phyloP scores from a whole-genome alignment of 2,888 invertebrate genomes.

The Thera britannica region DNA sequence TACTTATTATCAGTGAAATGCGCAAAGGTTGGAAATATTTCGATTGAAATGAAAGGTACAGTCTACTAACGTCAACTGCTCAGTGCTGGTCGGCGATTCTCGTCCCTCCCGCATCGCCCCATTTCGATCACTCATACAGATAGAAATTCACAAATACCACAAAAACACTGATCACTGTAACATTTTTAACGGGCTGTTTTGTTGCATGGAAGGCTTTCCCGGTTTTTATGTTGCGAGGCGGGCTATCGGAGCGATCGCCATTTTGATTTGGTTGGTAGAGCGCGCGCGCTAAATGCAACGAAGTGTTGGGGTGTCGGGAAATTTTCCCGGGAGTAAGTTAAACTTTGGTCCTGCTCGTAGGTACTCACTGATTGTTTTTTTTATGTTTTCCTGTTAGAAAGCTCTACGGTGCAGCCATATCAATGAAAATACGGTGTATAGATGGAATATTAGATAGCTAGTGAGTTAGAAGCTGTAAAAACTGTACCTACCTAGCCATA shows the following conservation, averaged over 20 bases:
- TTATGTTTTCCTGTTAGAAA: too few species aligned
- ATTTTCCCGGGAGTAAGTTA: slow-evolving; percentile 31
- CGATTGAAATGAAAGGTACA: slow-evolving; percentile 9
- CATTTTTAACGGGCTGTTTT: slow-evolving; percentile 61
- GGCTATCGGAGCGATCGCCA: slow-evolving; percentile 74
- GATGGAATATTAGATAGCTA: too few species aligned
- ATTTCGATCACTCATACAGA: slow-evolving; percentile 80
- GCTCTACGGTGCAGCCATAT: too few species aligned
- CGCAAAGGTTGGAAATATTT: slow-evolving; percentile 1
- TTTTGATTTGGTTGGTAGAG: slow-evolving; percentile 72
- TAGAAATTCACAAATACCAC: slow-evolving; percentile 32
- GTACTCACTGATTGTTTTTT: too few species aligned
- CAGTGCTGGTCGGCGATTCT: slow-evolving; percentile 79
- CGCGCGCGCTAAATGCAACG: slow-evolving; percentile 77
- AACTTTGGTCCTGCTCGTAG: neutral
- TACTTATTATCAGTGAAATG: neutral
- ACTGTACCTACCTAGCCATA: too few species aligned
- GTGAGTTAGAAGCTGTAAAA: too few species aligned
- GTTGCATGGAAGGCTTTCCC: slow-evolving; percentile 53
- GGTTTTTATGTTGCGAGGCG: slow-evolving; percentile 67
- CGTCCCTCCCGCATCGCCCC: slow-evolving; percentile 74
- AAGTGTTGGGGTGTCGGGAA: slow-evolving; percentile 49
- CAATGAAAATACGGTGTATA: too few species aligned
- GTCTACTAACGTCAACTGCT: slow-evolving; percentile 78
- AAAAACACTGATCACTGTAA: slow-evolving; percentile 71